These are phyloP conservation scores for Lysiphlebus fabarum DNA, from an alignment of 1,140 invertebrate genomes.

Conservation along the genomic window DNA sequence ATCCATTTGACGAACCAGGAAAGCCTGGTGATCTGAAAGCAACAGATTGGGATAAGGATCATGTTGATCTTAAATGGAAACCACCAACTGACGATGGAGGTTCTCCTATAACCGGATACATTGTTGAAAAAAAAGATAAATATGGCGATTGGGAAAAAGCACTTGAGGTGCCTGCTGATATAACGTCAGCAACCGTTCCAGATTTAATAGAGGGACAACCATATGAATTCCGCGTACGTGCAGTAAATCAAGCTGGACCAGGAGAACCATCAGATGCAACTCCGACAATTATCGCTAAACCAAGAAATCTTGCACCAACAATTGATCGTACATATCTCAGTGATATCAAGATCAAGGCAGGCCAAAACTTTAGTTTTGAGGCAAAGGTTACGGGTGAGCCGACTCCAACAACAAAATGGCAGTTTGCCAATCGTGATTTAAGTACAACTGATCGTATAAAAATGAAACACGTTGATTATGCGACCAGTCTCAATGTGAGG, in stretches of 20 bases:
- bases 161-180: slow-evolving; percentile 72
- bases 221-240: slow-evolving; percentile 87
- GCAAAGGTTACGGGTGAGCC: slow-evolving; percentile 87
- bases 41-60: slow-evolving; percentile 94
- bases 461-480: slow-evolving; percentile 82
- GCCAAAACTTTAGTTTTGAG: slow-evolving; percentile 78
- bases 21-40: slow-evolving; percentile 87
- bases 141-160: slow-evolving; percentile 93
- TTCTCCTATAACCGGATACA: slow-evolving; percentile 80
- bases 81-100: slow-evolving; percentile 80
- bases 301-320: slow-evolving; percentile 79
- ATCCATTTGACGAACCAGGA: slow-evolving; percentile 93
- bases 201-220: slow-evolving; percentile 87
- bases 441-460: slow-evolving; percentile 69
- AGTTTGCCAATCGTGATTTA: slow-evolving; percentile 69
- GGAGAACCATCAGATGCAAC: slow-evolving; percentile 87
- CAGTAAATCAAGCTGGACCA: slow-evolving; percentile 90
- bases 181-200: slow-evolving; percentile 80
- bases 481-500: slow-evolving; percentile 82
- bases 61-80: slow-evolving; percentile 85
- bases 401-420: slow-evolving; percentile 86
- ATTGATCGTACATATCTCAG: slow-evolving; percentile 86
- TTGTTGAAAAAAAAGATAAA: slow-evolving; percentile 92
- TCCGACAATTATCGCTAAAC: slow-evolving; percentile 84
- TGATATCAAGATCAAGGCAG: slow-evolving; percentile 82